These are phyloP conservation scores for Nezara viridula DNA, from an alignment of 2,888 invertebrate genomes.

Conservation along the genomic window DNA sequence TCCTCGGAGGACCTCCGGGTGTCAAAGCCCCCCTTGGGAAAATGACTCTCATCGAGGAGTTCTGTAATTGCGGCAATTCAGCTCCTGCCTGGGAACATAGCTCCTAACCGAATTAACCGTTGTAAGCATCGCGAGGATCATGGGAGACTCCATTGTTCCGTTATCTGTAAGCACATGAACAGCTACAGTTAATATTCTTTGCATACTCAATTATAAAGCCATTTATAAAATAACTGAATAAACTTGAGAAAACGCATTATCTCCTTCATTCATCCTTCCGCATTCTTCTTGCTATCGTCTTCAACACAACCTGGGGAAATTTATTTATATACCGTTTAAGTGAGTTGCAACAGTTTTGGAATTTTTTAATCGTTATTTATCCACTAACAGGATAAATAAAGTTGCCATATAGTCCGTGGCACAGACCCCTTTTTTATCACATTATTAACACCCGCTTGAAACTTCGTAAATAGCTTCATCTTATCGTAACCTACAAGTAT, in stretches of 20 bases:
- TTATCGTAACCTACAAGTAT: too few species aligned
- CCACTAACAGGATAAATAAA: too few species aligned
- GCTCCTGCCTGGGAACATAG: not conserved
- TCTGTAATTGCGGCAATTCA: not conserved
- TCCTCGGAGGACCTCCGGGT: not conserved
- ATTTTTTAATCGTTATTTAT: too few species aligned
- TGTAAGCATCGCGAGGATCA: not conserved
- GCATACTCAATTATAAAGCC: slow-evolving; percentile 7
- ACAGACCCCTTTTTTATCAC: too few species aligned
- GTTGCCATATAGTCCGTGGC: too few species aligned
- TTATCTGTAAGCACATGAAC: not conserved
- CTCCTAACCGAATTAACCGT: slow-evolving; percentile 43
- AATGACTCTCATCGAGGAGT: not conserved
- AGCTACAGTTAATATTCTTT: not conserved
- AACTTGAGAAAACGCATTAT: not conserved
- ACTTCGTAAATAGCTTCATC: too few species aligned
- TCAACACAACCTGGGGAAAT: not conserved
- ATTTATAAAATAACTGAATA: not conserved
- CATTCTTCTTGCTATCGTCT: not conserved
- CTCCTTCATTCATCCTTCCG: not conserved
- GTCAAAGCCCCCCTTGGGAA: slow-evolving; percentile 35
- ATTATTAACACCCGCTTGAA: too few species aligned
- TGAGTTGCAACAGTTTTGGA: too few species aligned
- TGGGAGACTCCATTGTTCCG: slow-evolving; percentile 12
- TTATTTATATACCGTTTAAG: too few species aligned